phyloP scores from a whole-genome alignment of 2,113 vertebrate genomes.

The Megaceryle torquata region DNA sequence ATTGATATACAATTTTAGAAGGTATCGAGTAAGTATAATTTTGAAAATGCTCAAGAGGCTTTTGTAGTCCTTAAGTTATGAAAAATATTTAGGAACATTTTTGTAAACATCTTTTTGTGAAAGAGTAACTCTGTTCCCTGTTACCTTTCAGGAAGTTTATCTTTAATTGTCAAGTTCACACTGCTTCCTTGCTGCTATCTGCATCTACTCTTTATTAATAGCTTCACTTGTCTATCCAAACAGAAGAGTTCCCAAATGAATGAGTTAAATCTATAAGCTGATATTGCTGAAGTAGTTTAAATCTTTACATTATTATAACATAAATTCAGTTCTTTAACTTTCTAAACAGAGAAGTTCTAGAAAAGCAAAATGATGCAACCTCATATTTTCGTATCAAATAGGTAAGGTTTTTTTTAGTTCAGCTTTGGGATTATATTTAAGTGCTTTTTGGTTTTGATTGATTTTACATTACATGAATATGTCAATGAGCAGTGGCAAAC shows the following conservation, averaged over 20 bases:
- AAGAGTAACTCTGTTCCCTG: not conserved
- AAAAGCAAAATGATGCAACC: not conserved
- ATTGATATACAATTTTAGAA: not conserved
- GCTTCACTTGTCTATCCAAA: not conserved
- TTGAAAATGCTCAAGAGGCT: not conserved
- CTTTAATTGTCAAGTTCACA: not conserved
- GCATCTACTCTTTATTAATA: not conserved
- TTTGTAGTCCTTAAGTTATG: not conserved
- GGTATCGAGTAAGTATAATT: not conserved
- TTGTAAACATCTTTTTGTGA: not conserved
- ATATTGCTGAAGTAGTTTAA: not conserved
- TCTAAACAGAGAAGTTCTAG: not conserved
- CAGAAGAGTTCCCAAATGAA: not conserved
- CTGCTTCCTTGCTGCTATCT: not conserved
- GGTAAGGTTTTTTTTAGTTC: not conserved
- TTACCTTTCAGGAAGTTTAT: not conserved
- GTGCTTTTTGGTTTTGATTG: conserved; percentile 55
- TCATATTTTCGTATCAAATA: not conserved
- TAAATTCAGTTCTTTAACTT: not conserved
- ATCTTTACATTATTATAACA: not conserved
- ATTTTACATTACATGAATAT: conserved; percentile 72
- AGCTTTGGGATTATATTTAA: not conserved
- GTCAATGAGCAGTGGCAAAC: conserved; percentile 69
- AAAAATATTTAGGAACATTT: not conserved
- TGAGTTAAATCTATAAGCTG: not conserved